Evolutionary conservation across 2,113 vertebrate genomes (phyloP).

Genomic region (Salminus brasiliensis): DNA sequence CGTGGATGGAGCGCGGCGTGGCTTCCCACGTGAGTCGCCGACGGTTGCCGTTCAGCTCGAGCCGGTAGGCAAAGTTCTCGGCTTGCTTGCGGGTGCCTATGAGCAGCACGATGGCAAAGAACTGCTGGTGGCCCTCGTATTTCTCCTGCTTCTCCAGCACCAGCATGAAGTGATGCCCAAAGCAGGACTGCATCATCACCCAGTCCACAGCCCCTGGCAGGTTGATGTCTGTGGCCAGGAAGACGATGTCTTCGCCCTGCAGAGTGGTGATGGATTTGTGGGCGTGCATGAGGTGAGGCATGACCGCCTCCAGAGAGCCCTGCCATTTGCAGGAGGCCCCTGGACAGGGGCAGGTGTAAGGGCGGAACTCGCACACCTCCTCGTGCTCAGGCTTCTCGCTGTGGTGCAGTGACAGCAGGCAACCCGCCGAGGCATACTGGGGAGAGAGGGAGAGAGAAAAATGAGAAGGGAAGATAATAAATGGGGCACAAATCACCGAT

Average conservation of each 20-base stretch:
- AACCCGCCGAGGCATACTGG: constrained; percentile 74
- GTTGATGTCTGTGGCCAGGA: constrained; percentile 80
- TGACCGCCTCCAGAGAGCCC: constrained; percentile 77
- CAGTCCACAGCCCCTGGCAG: constrained; percentile 79
- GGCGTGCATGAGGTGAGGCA: constrained; percentile 80
- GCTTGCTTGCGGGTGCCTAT: constrained; percentile 79
- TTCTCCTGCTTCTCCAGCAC: constrained; percentile 81
- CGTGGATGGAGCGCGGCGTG: constrained; percentile 79
- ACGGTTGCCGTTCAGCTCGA: constrained; percentile 78
- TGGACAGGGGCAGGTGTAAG: constrained; percentile 79
- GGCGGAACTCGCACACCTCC: constrained; percentile 78
- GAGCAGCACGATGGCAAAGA: constrained; percentile 79
- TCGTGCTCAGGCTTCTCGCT: constrained; percentile 78
- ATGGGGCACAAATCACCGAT: background rate
- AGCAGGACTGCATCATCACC: constrained; percentile 84
- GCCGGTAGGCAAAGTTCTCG: constrained; percentile 78
- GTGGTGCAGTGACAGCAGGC: constrained; percentile 75
- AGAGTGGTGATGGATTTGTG: constrained; percentile 80
- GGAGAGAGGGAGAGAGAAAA: background rate
- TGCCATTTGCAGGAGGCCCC: constrained; percentile 81
- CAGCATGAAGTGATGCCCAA: constrained; percentile 81
- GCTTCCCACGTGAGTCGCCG: constrained; percentile 81
- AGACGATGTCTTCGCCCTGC: constrained; percentile 82
- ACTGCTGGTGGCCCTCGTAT: constrained; percentile 79
- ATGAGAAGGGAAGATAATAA: background rate